Evolutionary conservation across 1,140 invertebrate genomes (phyloP), one percentile per base, ranked within the genome.

Genomic region (Brachionus rubens): DNA sequence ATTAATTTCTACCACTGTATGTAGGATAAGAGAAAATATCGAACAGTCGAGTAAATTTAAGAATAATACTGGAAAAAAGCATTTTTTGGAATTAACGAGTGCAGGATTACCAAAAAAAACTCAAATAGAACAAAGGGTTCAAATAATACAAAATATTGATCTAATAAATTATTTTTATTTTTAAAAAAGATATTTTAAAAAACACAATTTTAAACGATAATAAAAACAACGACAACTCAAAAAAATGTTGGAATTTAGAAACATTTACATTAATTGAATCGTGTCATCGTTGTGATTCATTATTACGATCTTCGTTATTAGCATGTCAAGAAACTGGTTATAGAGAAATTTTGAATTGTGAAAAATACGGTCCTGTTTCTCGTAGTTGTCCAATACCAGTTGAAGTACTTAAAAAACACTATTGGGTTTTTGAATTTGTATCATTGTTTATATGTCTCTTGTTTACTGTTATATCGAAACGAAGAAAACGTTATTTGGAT

Each of bases 321-420:
- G 46, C 68, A 33, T 72, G 68, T 16, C 48, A 72, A 72, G 46
- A 36, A 19, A 72, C 68, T 10, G 68, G 68, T 2, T 72, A 50
- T 48, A 21, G 46, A 36, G 68, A 72, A 72, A 16, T 72, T 33
- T 14, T 72, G 2, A 72, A 28, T 40, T 72, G 68, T 41, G 68
- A 48, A 48, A 72, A 50, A 5, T n/a, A 50, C 40, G 68, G 68
- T 30, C 19, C 24, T 50, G 68, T 72, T 1, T 72, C 68, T 9
- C 19, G 46, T 3, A 72, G 43, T 28, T 72, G 68, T 72, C 46
- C 28, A 48, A 28, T 72, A 3, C 68, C 68, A 5, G 24, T 40
- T 24, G 7, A 72, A 19, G 40, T 72, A 24, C 12, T 48, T 7
- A 50, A 50, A 40, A 50, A 50, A 21, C 43, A 72, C 50, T 72